Evolutionary conservation across 2,888 invertebrate species (phyloP).

Genomic region (Orthosia cruda): DNA sequence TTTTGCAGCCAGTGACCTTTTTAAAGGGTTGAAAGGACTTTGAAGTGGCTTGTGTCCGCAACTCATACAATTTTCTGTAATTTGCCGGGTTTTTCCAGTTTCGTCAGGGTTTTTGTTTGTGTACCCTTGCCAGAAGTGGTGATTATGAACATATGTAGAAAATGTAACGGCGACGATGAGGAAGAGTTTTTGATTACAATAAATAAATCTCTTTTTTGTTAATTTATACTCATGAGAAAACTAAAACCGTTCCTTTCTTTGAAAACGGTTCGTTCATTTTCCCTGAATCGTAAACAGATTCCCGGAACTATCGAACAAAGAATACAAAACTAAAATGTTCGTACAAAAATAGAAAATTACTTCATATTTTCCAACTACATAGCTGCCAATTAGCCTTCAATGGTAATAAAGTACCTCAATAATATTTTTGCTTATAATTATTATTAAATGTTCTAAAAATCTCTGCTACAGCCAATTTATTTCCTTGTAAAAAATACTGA

Average conservation of each 20-base stretch:
- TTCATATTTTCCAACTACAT: neutral
- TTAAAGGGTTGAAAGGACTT: slow-evolving; percentile 4
- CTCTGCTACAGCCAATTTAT: slow-evolving; percentile 48
- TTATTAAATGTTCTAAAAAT: slow-evolving; percentile 52
- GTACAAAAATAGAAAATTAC: slow-evolving; percentile 6
- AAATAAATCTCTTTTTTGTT: neutral
- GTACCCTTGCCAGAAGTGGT: neutral
- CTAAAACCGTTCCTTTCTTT: neutral
- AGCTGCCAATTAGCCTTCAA: neutral
- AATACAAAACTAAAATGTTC: slow-evolving; percentile 6
- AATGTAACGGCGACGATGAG: too few relatives aligned
- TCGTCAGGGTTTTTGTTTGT: neutral
- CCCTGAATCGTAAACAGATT: slow-evolving; percentile 3
- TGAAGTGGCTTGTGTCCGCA: slow-evolving; percentile 16
- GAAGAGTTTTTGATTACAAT: neutral
- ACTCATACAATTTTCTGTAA: slow-evolving; percentile 1
- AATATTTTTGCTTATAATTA: slow-evolving; percentile 42
- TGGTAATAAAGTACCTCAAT: slow-evolving; percentile 36
- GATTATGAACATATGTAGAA: neutral
- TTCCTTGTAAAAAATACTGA: slow-evolving; percentile 61
- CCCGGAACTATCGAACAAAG: neutral
- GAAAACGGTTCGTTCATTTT: neutral
- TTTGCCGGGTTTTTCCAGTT: slow-evolving; percentile 9
- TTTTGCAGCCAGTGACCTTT: slow-evolving; percentile 26
- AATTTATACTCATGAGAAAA: neutral